Conservation (phyloP, 2,888 invertebrate species). For the Matsumyia berberina region DNA sequence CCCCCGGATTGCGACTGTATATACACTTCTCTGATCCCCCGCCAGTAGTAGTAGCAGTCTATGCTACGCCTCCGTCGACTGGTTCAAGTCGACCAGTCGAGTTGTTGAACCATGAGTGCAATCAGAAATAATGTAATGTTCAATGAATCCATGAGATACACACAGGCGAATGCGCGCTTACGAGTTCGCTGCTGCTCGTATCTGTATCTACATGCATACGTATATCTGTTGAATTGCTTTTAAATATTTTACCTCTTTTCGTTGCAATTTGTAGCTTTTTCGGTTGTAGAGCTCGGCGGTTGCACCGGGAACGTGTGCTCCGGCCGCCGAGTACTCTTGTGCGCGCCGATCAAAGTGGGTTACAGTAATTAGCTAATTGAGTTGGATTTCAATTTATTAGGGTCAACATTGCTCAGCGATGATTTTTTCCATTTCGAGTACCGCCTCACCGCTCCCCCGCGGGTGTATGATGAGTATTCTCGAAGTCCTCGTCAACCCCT, state of each 20-base stretch:
- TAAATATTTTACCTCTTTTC: constrained; percentile 49
- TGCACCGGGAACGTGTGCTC: constrained; percentile 26
- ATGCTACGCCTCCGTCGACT: not conserved
- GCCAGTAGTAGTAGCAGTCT: too few species aligned
- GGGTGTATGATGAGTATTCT: constrained; percentile 42
- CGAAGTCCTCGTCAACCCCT: not conserved
- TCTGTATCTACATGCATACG: too few species aligned
- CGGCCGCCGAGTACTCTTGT: not conserved
- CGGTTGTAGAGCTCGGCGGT: not conserved
- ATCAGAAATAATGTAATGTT: constrained; percentile 72
- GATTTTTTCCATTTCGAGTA: constrained; percentile 25
- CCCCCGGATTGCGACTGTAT: not conserved
- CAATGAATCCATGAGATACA: constrained; percentile 70
- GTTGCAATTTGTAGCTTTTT: constrained; percentile 27
- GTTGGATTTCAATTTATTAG: constrained; percentile 61
- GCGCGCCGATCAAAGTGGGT: constrained; percentile 59
- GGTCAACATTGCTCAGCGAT: constrained; percentile 49
- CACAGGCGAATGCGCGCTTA: not conserved
- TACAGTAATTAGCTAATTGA: constrained; percentile 74
- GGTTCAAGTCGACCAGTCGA: constrained; percentile 42
- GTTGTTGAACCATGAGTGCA: constrained; percentile 67
- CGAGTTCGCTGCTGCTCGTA: not conserved
- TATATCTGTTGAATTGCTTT: constrained; percentile 45
- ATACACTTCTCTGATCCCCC: not conserved
- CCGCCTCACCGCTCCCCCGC: not conserved